Evolutionary conservation across 2,888 invertebrate species (phyloP), one percentile per base, ranked within the genome.

Genomic region (Saturnia pavonia): DNA sequence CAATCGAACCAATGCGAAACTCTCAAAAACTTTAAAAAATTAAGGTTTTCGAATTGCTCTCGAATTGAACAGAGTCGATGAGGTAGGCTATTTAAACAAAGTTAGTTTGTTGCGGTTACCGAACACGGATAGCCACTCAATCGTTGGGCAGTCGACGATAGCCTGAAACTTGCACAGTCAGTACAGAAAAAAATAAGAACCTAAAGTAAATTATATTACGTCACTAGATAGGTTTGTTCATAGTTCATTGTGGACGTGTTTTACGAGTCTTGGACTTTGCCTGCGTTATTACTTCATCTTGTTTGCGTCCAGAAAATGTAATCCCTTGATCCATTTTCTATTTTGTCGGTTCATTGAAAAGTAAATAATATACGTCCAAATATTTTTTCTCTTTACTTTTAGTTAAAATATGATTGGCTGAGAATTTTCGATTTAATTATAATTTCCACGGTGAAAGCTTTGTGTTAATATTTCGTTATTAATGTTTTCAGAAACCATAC

Each of bases 31-130:
- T 16, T 48, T 48, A 19, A 48, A 48, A n/a, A 19, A 48, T 45
- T 48, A 14, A 60, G 25, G 4, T 43, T 48, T 51, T 71, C 72
- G 71, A 77, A 77, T 77, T 74, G 74, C 71, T 71, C 72, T 72
- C 77, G 71, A 74, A 77, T 71, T 76, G 76, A 79, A 78, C 77
- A 75, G 80, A 83, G 83, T 84, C 82, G 82, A 82, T 80, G 82
- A 77, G 75, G 74, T 80, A 83, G 81, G 82, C 81, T 81, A 76
- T 86, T 85, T 83, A 80, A 84, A 79, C 83, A 85, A 88, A 88
- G 84, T 86, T 83, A 86, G 85, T 89, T 87, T 84, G 86, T 87
- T 84, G 85, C 84, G 86, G 82, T 81, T 79, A 81, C 79, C 74
- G 81, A 82, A 84, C 84, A 85, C 81, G 82, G 82, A 80, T 77